Evolutionary conservation across 2,888 invertebrate genomes (phyloP), one percentile per base, ranked within the genome.

Genomic region (Peribatodes rhomboidaria): DNA sequence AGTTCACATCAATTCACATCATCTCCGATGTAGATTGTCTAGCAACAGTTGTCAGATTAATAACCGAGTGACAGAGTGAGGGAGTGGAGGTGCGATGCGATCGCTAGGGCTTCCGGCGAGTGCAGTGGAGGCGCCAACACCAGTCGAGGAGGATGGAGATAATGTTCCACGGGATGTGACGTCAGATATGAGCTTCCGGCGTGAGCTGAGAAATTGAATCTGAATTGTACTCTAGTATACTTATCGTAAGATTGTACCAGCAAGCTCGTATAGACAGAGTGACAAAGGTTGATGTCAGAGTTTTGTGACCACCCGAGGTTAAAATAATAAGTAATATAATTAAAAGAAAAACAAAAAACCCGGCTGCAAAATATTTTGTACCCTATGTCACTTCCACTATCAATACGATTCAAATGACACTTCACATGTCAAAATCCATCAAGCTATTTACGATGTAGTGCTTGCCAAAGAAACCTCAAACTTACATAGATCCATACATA

Each of bases 131-230:
- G 27, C 22, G 44, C 44, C n/a, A 13, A 1, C 13, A 22, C 13
- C 18, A 7, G 13, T 22, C 22, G 7, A 13, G 4, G 6, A 11
- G 47, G 47, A 14, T 27, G 47, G 27, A 14, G 31, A 14, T 47
- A 31, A 47, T 47, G 31, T 47, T n/a, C 46, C 6, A 7, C 22
- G 4, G 31, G 47, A 47, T 47, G 47, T 47, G 31, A 47, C 47
- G 47, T 31, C 47, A 14, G 3, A 18, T 22, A 16, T 11, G 47
- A 57, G 47, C 39, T 57, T 49, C 57, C 57, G 47, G 4, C 16
- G 16, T 4, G 7, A 2, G 16, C 16, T 16, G 16, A 16, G 16
- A 8, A 8, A 16, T 10, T 8, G 41, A 41, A 9, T 7, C 37
- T 13, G 2, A 0, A 37, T n/a, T 37, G 37, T 37, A n/a, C n/a